Percentiles rank a stretch among this genome's conserved stretches.
These are phyloP conservation scores for Phallusia fumigata DNA, from an alignment of 23 tunicate genomes.

Conservation along the genomic window DNA sequence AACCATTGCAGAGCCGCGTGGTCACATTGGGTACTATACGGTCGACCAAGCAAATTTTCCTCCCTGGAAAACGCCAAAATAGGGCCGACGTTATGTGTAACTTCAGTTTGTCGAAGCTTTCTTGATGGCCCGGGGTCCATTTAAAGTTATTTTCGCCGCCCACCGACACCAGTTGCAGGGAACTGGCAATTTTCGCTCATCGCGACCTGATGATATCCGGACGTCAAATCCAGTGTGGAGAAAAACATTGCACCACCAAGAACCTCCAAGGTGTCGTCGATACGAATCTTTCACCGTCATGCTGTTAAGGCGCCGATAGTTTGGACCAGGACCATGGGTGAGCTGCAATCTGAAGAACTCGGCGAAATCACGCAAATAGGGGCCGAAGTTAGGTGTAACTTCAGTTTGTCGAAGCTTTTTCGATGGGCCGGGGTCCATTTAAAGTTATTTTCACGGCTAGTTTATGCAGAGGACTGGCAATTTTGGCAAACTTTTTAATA, in stretches of 20 bases:
- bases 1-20: too few relatives aligned
- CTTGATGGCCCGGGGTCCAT: too few relatives aligned
- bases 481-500: too few relatives aligned
- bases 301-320: conserved; percentile 23
- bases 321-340: conserved; percentile 13
- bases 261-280: not conserved
- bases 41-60: conserved; percentile 24
- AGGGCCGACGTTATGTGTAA: too few relatives aligned
- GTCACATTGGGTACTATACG: not conserved
- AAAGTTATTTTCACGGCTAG: too few relatives aligned
- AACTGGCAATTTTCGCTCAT: not conserved
- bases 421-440: too few relatives aligned
- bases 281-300: conserved; percentile 5
- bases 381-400: too few relatives aligned
- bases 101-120: too few relatives aligned
- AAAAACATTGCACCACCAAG: not conserved
- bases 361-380: not conserved
- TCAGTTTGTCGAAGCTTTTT: too few relatives aligned
- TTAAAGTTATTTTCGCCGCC: too few relatives aligned
- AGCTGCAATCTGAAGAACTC: not conserved
- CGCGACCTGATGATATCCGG: conserved; percentile 16
- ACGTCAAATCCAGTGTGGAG: conserved; percentile 16
- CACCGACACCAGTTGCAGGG: too few relatives aligned
- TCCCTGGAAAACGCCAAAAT: not conserved
- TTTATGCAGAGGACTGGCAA: too few relatives aligned